Percentiles rank a stretch among this genome's conserved stretches.
These are phyloP conservation scores for Gambusia holbrooki DNA, from an alignment of 2,113 vertebrate species.

Conservation along the genomic window DNA sequence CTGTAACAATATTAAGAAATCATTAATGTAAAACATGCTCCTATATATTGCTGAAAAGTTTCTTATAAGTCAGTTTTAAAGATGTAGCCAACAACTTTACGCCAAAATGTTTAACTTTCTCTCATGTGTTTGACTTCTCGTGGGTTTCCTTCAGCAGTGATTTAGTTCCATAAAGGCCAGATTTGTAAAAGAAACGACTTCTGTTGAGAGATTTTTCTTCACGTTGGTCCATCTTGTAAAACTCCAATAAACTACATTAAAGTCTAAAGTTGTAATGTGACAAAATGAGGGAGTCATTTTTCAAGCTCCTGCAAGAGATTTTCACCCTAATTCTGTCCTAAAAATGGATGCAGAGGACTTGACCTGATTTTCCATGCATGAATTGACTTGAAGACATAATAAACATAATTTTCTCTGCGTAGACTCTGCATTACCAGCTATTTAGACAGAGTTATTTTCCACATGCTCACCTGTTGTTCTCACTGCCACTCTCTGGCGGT, in stretches of 20 bases:
- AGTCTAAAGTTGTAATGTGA: not conserved
- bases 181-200: no score
- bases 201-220: no score
- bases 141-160: no score
- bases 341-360: conserved; percentile 40
- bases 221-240: no score
- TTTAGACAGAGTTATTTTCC: conserved; percentile 67
- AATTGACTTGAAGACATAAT: conserved; percentile 55
- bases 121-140: no score
- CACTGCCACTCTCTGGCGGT: conserved; percentile 72
- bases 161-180: no score
- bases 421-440: conserved; percentile 54
- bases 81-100: no score
- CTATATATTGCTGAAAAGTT: no score
- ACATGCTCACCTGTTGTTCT: conserved; percentile 80
- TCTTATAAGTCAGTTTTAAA: no score
- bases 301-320: conserved; percentile 16
- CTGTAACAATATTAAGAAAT: no score
- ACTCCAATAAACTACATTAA: not conserved
- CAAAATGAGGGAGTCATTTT: not conserved
- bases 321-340: conserved; percentile 39
- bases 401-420: conserved; percentile 62
- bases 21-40: no score
- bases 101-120: no score
- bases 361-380: conserved; percentile 58